These are phyloP conservation scores for Oxyscelio sp. DNA, from an alignment of 2,888 invertebrate genomes.

Conservation along the genomic window DNA sequence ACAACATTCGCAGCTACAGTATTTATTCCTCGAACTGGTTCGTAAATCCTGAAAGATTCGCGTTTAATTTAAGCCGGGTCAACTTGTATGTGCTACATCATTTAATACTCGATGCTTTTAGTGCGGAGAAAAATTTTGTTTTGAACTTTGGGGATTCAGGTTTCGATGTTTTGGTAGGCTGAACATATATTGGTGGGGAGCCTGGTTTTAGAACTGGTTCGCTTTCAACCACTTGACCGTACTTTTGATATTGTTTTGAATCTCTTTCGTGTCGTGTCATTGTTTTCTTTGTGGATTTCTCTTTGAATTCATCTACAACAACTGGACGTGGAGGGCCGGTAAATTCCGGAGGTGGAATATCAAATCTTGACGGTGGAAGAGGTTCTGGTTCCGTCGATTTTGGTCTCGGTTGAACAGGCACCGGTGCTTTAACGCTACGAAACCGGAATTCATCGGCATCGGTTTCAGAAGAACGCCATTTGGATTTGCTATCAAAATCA, in stretches of 20 bases:
- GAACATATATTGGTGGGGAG: slow-evolving; percentile 86
- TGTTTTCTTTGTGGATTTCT: slow-evolving; percentile 80
- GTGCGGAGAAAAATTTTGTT: slow-evolving; percentile 85
- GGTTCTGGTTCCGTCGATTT: slow-evolving; percentile 90
- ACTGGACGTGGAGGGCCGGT: slow-evolving; percentile 82
- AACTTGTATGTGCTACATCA: too few relatives aligned
- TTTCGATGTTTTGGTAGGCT: slow-evolving; percentile 84
- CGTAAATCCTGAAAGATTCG: slow-evolving; percentile 53
- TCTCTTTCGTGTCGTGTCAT: slow-evolving; percentile 83
- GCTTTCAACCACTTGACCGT: slow-evolving; percentile 73
- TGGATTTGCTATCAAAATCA: slow-evolving; percentile 88
- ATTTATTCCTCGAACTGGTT: neutral
- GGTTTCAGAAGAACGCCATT: slow-evolving; percentile 91
- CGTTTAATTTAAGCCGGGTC: slow-evolving; percentile 2
- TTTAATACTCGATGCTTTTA: too few relatives aligned
- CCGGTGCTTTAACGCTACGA: slow-evolving; percentile 90
- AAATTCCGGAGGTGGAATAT: slow-evolving; percentile 87
- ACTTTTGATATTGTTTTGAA: slow-evolving; percentile 83
- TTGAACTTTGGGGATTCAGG: slow-evolving; percentile 90
- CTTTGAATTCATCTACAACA: slow-evolving; percentile 79
- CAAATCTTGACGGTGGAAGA: slow-evolving; percentile 90
- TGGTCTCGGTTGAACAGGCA: slow-evolving; percentile 87
- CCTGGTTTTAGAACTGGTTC: slow-evolving; percentile 84
- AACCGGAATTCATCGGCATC: slow-evolving; percentile 91
- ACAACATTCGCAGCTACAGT: too few relatives aligned